Evolutionary conservation across 92 coral and sea anemone species (phyloP), one percentile per base, ranked within the genome.

Genomic region (Montipora capitata): DNA sequence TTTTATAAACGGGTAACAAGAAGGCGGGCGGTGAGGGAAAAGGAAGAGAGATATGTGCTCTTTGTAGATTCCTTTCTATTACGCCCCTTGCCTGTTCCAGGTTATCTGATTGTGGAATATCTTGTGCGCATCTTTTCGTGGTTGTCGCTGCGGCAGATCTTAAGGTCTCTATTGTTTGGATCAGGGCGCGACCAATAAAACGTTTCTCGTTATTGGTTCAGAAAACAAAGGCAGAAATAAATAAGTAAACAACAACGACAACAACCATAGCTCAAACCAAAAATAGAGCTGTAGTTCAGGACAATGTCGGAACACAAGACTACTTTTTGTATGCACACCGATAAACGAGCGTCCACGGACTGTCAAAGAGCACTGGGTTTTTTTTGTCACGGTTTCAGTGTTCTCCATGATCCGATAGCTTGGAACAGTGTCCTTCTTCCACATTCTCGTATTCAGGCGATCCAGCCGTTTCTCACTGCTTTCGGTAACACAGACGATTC

Each of bases 391-490:
- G 10, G 52, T 72, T 1, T 54, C 2, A 54, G 14, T 6, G n/a
- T 44, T n/a, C 14, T 72, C 59, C 40, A 44, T 10, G 11, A 45
- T 73, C 10, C 5, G 61, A 17, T 4, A 48, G 61, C 77, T 9
- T 20, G 77, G 40, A 73, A 73, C 61, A 49, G 39, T 17, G 39
- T 73, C 20, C 17, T 17, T 44, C 14, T 39, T 73, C 40, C 7
- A 40, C 39, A 14, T 40, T 17, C 56, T 68, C 45, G 35, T 27
- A 40, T n/a, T 63, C 9, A 4, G 68, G 27, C 48, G 15, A 69
- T 69, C 2, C 54, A 69, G 74, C 52, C 54, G 74, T 40, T 44
- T 41, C 74, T 41, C 74, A 40, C 43, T 14, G 74, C 52, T 41
- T 41, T 44, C 20, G 2, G 11, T 4, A 69, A 10, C 74, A 35